Evolutionary conservation across 2,797 vertebrate genomes (phyloP), one percentile per base, ranked within the genome.

Genomic region (Pseudochirops cupreus): DNA sequence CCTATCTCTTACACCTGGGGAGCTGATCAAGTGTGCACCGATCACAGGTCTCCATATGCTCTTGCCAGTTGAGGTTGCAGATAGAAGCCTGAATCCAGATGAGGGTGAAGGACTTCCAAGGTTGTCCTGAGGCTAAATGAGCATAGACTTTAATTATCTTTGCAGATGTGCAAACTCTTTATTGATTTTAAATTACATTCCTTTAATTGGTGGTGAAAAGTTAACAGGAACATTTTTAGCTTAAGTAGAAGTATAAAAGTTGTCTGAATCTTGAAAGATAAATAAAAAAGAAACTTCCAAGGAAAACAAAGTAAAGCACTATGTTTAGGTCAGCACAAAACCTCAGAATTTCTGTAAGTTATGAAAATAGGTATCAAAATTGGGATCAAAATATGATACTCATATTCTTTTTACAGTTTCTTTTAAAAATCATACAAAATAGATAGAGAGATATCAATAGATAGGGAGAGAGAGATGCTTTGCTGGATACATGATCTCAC

Each of bases 31-130:
- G 91, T 95, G n/a, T 59, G 91, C 59, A 94, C 96, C 97, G 96
- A 97, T 97, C 96, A 95, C 93, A 97, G 58, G 7, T 92, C 0
- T 91, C 58, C 89, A 90, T 93, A 26, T 94, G 62, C 94, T 97
- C n/a, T 95, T 92, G 95, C 97, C 96, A 94, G 93, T 95, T 95
- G 0, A 89, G 91, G 91, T 98, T 98, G 97, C 95, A 93, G 97
- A 16, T 96, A 91, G 93, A 93, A 95, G 94, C 0, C 31, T 92
- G 94, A 97, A 97, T 95, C 93, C 95, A 89, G 94, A 93, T 96
- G 56, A 94, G 93, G 95, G 91, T 94, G 92, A 95, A 97, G 50
- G 57, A 26, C 56, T 97, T 97, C 62, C 67, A 95, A 56, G 74
- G 94, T 94, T 97, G 53, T 94, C 58, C 97, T 96, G 14, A 94